A percentile compares a stretch with the other conserved stretches of the same genome.
These are phyloP conservation scores for Stramonita haemastoma DNA, from an alignment of 2,888 invertebrate species.

Conservation along the genomic window DNA sequence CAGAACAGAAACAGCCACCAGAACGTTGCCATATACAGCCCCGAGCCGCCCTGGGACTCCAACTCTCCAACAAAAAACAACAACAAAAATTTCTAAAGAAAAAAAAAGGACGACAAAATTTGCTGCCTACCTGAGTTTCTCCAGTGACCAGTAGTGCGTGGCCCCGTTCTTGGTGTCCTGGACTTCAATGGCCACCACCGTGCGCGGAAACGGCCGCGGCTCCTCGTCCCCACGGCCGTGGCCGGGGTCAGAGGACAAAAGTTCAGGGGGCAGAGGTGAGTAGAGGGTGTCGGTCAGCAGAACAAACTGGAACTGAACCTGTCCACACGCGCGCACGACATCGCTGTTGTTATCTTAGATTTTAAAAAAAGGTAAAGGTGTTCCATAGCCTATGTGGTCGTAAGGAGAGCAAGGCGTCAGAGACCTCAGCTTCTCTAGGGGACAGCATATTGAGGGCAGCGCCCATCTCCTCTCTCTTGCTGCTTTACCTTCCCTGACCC, in stretches of 20 bases:
- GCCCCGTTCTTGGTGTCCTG: constrained; percentile 99
- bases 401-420: no score
- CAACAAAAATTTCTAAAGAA: no score
- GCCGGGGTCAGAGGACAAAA: constrained; percentile 78
- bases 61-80: no score
- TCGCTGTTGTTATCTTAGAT: background rate
- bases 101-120: background rate
- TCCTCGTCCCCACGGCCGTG: constrained; percentile 61
- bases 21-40: no score
- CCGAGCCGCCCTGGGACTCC: no score
- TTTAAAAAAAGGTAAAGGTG: no score
- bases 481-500: no score
- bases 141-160: constrained; percentile 99
- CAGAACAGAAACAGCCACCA: no score
- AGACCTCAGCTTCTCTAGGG: no score
- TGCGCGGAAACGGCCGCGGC: constrained; percentile 83
- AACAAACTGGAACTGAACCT: constrained; percentile 99
- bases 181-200: constrained; percentile 98
- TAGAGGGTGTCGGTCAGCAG: constrained; percentile 97
- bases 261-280: constrained; percentile 95
- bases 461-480: no score
- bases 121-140: constrained; percentile 91
- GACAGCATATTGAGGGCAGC: no score
- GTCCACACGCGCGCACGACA: constrained; percentile 43
- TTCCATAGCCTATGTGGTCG: no score